These are phyloP conservation scores for Malthinus flaveolus DNA, from an alignment of 2,888 invertebrate species.

Conservation along the genomic window DNA sequence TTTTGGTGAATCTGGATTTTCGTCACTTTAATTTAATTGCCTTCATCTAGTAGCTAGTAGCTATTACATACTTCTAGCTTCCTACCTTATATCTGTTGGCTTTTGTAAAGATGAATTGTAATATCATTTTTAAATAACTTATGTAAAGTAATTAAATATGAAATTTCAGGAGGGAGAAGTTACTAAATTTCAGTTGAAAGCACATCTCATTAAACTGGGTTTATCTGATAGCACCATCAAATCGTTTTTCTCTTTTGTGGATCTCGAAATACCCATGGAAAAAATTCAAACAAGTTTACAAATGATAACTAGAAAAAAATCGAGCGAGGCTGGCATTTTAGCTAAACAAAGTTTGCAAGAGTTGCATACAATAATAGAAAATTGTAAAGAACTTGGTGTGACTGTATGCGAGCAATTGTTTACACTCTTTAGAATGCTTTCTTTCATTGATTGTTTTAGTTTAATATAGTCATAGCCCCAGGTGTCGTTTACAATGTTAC, in stretches of 20 bases:
- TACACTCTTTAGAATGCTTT: neutral
- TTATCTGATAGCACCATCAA: constrained; percentile 69
- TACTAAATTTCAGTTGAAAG: constrained; percentile 72
- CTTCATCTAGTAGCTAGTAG: neutral
- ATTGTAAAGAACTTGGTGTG: constrained; percentile 75
- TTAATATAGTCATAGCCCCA: constrained; percentile 62
- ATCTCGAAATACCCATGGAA: constrained; percentile 65
- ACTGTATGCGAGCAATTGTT: constrained; percentile 58
- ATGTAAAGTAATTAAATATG: constrained; percentile 13
- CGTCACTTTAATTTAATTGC: constrained; percentile 2
- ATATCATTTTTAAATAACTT: no score
- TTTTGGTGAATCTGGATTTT: no score
- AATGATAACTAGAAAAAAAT: constrained; percentile 68
- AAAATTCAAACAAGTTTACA: constrained; percentile 65
- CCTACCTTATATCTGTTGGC: no score
- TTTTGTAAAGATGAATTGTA: no score
- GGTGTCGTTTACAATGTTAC: constrained; percentile 64
- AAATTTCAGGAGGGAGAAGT: constrained; percentile 61
- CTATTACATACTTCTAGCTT: neutral
- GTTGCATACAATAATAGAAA: constrained; percentile 70
- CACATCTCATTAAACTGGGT: constrained; percentile 67
- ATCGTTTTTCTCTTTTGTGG: constrained; percentile 67
- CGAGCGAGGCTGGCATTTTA: constrained; percentile 65
- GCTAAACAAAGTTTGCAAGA: constrained; percentile 75
- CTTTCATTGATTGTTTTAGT: constrained; percentile 55